Percentiles rank a stretch among this genome's conserved stretches.
Conservation (phyloP, 2,888 invertebrate genomes). For the Drosophila vallismaia region DNA sequence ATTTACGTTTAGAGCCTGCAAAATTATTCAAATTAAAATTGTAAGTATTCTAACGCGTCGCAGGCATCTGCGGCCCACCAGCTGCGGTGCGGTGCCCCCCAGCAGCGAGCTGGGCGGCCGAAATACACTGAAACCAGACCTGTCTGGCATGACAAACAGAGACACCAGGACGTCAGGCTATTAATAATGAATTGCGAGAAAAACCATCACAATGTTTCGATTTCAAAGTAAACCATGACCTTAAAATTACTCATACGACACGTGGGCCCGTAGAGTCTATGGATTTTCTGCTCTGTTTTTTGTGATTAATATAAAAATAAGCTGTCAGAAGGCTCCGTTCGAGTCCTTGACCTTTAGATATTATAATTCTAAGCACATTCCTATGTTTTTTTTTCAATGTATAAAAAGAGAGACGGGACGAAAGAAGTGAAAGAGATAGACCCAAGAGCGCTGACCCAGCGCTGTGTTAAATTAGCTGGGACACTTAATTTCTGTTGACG, state of each 20-base stretch:
- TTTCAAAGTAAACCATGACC: background rate
- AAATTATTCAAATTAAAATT: constrained; percentile 77
- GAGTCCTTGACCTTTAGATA: background rate
- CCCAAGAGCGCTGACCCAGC: constrained; percentile 43
- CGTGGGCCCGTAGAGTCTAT: background rate
- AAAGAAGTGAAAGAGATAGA: background rate
- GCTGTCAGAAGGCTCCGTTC: background rate
- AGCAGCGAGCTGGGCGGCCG: constrained; percentile 14
- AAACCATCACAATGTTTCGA: background rate
- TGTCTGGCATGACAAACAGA: background rate
- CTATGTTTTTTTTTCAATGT: constrained; percentile 4
- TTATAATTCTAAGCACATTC: background rate
- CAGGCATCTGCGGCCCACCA: constrained; percentile 51
- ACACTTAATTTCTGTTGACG: constrained; percentile 78
- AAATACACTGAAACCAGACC: constrained; percentile 11
- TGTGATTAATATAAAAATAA: background rate
- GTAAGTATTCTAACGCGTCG: constrained; percentile 76
- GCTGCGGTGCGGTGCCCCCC: constrained; percentile 38
- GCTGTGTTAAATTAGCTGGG: constrained; percentile 76
- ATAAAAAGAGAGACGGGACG: background rate
- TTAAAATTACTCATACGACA: background rate
- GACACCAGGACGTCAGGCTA: background rate
- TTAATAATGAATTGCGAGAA: no score
- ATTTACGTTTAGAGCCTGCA: constrained; percentile 77
- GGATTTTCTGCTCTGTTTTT: no score